Base-by-base conservation (phyloP, 2,888 invertebrate species). In the Tetrapedia diversipes region DNA sequence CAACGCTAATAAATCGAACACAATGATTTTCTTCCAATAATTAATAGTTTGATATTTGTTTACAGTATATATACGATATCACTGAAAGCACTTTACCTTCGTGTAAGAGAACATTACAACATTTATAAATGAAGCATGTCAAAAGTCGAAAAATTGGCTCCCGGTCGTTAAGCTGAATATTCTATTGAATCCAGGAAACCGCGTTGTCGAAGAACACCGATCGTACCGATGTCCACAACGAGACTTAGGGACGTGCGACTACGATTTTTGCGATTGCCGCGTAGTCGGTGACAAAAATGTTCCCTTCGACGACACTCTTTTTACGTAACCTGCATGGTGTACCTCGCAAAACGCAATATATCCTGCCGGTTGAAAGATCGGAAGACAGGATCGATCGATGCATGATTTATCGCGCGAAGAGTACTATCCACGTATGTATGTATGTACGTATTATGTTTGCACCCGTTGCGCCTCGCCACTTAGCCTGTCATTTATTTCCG, bases 361-460 rank as follows among this genome's bases (percentile, higher is more conserved):
- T 83, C 51, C 63, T 49, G 43, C 29, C 57, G 41, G 43, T 63
- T 51, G 54, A 60, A 64, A 51, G 70, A 80, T 82, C 68, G 77
- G 70, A 54, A 70, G 72, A 68, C 71, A 72, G 64, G 68, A 77
- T 77, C 75, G 83, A 83, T 83, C 69, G 57, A 11, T 43, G 59
- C 27, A 84, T 80, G 76, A 84, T 84, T 82, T 82, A 80, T 72
- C 69, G 67, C 71, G 29, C 39, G 49, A 32, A 77, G 67, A 57
- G 57, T 53, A 57, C 37, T n/a, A n/a, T n/a, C n/a, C n/a, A n/a
- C n/a, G n/a, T n/a, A n/a, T n/a, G n/a, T n/a, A n/a, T n/a, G 41
- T 41, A 39, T 6, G 37, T 11, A 29, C 53, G 19, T 56, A 1
- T 24, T 45, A 45, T 54, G 34, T 41, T 41, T 39, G 24, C 32